Percentiles rank a stretch among this genome's conserved stretches.
Evolutionary conservation across 2,888 invertebrate species (phyloP).

Genomic region (Dolomedes plantarius): DNA sequence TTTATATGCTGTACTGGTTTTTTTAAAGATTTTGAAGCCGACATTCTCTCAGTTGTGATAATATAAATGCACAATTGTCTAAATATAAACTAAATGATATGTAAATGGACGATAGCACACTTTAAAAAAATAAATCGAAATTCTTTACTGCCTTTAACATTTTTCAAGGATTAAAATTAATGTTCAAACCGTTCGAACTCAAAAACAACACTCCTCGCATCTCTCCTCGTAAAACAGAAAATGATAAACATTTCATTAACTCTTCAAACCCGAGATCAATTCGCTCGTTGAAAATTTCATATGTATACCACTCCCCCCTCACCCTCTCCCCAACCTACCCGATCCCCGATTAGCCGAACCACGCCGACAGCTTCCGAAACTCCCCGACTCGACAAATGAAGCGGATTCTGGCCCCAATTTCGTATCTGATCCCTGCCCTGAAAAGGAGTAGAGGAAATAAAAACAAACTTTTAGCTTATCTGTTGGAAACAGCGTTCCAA

Average conservation of each 20-base stretch:
- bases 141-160: too few species aligned
- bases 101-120: too few species aligned
- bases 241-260: not conserved
- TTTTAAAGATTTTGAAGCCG: too few species aligned
- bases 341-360: not conserved
- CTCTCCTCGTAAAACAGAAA: not conserved
- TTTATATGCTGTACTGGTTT: too few species aligned
- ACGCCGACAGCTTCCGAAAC: not conserved
- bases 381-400: conserved; percentile 11
- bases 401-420: conserved; percentile 23
- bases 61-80: too few species aligned
- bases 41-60: too few species aligned
- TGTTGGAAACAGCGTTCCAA: conserved; percentile 63
- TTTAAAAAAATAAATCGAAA: too few species aligned
- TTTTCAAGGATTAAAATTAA: too few species aligned
- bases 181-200: too few species aligned
- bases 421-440: conserved; percentile 31
- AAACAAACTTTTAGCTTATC: conserved; percentile 64
- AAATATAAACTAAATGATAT: too few species aligned
- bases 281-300: not conserved
- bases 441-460: conserved; percentile 29
- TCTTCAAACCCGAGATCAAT: not conserved
- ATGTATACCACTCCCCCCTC: not conserved
- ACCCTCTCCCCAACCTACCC: too few species aligned
- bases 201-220: too few species aligned